phyloP scores from a whole-genome alignment of 2,888 invertebrate species.

The Andrena dorsata region DNA sequence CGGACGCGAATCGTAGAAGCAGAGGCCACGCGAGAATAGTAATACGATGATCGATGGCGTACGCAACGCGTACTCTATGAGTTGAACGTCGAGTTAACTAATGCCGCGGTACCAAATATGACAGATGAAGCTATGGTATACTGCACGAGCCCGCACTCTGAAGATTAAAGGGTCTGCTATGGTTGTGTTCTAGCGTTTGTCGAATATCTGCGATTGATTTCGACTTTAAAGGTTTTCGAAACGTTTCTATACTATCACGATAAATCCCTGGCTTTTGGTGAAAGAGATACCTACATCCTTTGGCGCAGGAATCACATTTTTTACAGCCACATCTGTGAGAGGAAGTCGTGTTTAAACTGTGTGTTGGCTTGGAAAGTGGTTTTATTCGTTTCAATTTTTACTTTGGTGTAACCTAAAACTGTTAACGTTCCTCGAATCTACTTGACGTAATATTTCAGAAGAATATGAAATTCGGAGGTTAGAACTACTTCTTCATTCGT shows the following conservation, averaged over 20 bases:
- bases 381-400: too few relatives aligned
- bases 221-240: neutral
- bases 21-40: conserved; percentile 47
- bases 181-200: neutral
- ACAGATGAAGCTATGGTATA: conserved; percentile 20
- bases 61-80: conserved; percentile 21
- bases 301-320: too few relatives aligned
- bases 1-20: conserved; percentile 34
- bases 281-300: neutral
- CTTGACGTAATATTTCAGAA: too few relatives aligned
- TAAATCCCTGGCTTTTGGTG: neutral
- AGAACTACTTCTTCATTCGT: too few relatives aligned
- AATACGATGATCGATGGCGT: conserved; percentile 56
- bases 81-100: conserved; percentile 49
- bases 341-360: too few relatives aligned
- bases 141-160: neutral
- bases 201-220: neutral
- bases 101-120: conserved; percentile 43
- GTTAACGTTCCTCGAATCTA: too few relatives aligned
- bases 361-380: too few relatives aligned
- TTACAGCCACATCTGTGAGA: too few relatives aligned
- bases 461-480: too few relatives aligned
- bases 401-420: too few relatives aligned
- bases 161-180: conserved; percentile 26
- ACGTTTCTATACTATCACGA: neutral